Evolutionary conservation across 1,140 invertebrate genomes (phyloP).

Genomic region (Trinorchestia longiramus): DNA sequence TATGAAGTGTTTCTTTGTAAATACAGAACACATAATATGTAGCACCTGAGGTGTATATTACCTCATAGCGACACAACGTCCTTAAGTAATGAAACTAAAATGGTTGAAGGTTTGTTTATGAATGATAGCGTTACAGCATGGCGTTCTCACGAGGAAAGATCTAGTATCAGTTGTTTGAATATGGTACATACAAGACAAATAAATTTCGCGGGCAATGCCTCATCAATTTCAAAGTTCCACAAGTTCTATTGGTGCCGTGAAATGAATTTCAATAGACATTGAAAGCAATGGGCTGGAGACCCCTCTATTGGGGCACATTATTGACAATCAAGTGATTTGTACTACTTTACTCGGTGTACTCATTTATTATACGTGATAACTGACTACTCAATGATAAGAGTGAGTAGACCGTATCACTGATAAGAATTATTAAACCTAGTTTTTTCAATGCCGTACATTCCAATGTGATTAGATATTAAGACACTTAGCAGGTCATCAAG

Average conservation of each 20-base stretch:
- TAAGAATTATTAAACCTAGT: background rate
- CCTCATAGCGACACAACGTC: too few species aligned
- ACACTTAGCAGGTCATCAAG: background rate
- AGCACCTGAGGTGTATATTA: too few species aligned
- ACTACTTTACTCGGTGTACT: background rate
- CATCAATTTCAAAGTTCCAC: background rate
- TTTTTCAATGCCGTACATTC: background rate
- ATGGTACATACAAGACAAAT: background rate
- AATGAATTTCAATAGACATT: background rate
- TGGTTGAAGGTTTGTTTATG: too few species aligned
- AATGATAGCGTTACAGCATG: too few species aligned
- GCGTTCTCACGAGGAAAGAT: too few species aligned
- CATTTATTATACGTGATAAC: background rate
- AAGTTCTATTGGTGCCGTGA: background rate
- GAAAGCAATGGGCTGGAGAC: background rate
- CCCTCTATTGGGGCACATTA: background rate
- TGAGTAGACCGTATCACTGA: background rate
- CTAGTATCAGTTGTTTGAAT: too few species aligned
- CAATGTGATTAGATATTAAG: background rate
- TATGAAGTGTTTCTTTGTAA: too few species aligned
- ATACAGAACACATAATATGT: too few species aligned
- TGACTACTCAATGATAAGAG: background rate
- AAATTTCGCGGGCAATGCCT: background rate
- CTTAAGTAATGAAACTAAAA: too few species aligned
- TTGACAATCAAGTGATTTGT: background rate